Evolutionary conservation across 2,888 invertebrate genomes (phyloP).

Genomic region (Liodrosophila aerea): DNA sequence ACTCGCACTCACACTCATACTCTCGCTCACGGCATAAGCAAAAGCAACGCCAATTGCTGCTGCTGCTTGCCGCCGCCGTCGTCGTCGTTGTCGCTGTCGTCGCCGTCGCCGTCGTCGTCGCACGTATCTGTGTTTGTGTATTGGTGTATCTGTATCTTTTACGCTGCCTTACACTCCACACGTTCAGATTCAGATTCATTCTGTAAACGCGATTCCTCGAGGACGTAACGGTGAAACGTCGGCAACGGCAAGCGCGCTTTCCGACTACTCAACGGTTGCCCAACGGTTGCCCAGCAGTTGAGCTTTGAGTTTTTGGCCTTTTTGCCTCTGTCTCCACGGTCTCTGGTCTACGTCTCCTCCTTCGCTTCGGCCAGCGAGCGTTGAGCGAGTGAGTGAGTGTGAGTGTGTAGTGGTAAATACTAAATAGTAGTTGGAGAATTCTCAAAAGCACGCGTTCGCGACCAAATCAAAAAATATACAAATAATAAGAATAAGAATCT

Average conservation of each 20-base stretch:
- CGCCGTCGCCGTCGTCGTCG: slow-evolving; percentile 23
- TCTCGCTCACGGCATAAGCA: slow-evolving; percentile 29
- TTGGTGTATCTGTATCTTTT: slow-evolving; percentile 78
- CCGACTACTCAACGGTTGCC: slow-evolving; percentile 59
- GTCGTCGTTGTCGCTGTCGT: slow-evolving; percentile 32
- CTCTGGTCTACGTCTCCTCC: slow-evolving; percentile 3
- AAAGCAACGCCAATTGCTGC: slow-evolving; percentile 62
- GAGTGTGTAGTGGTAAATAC: slow-evolving; percentile 34
- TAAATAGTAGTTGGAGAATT: slow-evolving; percentile 30
- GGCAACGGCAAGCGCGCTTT: slow-evolving; percentile 78
- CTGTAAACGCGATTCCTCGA: slow-evolving; percentile 83
- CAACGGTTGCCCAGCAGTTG: slow-evolving; percentile 29
- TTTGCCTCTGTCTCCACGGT: slow-evolving; percentile 34
- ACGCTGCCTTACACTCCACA: slow-evolving; percentile 82
- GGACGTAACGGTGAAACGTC: slow-evolving; percentile 82
- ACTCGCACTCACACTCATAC: slow-evolving; percentile 31
- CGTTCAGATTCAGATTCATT: slow-evolving; percentile 82
- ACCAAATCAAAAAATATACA: slow-evolving; percentile 24
- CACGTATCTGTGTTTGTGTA: slow-evolving; percentile 33
- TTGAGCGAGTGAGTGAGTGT: slow-evolving; percentile 20
- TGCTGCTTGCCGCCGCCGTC: slow-evolving; percentile 62
- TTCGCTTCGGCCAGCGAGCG: slow-evolving; percentile 2
- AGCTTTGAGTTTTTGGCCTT: slow-evolving; percentile 40
- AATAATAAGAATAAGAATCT: slow-evolving; percentile 21
- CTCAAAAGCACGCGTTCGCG: slow-evolving; percentile 29